Base-by-base conservation (phyloP, 2,888 invertebrate species). In the Temnothorax rugatulus region DNA sequence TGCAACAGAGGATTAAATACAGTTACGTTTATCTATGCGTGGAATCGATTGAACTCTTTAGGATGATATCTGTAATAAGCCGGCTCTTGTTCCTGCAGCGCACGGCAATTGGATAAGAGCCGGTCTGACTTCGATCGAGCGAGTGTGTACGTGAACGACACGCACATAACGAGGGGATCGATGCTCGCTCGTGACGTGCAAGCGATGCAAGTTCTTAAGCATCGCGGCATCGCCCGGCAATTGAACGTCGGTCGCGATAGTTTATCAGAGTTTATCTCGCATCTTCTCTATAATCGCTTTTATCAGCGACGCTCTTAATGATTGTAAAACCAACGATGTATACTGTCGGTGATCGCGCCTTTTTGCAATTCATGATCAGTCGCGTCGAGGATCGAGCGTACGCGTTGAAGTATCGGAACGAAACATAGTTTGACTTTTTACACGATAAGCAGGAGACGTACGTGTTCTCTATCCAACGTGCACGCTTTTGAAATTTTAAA, bases 11-110 rank as follows among this genome's bases (percentile, higher is more conserved):
- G 18, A 44, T 69, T 54, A 79, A 71, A 57, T 44, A 69, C 34
- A 79, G 34, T 18, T 71, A 71, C 34, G 59, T 59, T 71, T 79
- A 71, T 73, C 79, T 59, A 71, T 2, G 18, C 47, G 25, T 4
- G 81, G 61, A 52, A 73, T 34, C 63, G 15, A 13, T 8, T 15
- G 64, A 59, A 63, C 57, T 66, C 77, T 75, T 82, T 68, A 84
- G 44, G 57, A 18, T 44, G 77, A 79, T 79, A 71, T 41, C 82
- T 64, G 84, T 84, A 81, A 74, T 77, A 74, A 41, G 57, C 54
- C 34, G 50, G 18, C 50, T 81, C 54, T 47, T 66, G 50, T 82
- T 82, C 74, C 61, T 66, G 44, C 64, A 44, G 34, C 47, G 52
- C 47, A 13, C 47, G 13, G 71, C 38, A 81, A 81, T 81, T 25